These are phyloP conservation scores for Palloptera scutellata DNA, from an alignment of 2,888 invertebrate species.

Conservation along the genomic window DNA sequence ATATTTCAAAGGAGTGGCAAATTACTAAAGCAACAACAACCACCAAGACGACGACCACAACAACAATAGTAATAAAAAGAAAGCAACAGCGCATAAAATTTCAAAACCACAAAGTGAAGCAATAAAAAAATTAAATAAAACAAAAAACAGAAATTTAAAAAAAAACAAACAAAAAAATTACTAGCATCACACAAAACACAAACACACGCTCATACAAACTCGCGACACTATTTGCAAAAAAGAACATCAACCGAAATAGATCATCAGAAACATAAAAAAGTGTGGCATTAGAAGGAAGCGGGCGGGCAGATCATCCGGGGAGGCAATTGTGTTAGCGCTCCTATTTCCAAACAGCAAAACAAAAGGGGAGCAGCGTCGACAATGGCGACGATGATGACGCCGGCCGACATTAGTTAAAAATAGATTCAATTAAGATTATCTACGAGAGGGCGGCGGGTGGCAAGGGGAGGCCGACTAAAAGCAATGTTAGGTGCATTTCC, in stretches of 20 bases:
- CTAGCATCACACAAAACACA: background rate
- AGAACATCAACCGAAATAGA: constrained; percentile 48
- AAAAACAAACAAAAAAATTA: constrained; percentile 5
- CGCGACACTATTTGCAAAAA: background rate
- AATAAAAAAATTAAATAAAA: constrained; percentile 14
- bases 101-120: constrained; percentile 1
- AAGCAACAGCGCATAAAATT: background rate
- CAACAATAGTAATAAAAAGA: constrained; percentile 18
- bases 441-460: constrained; percentile 35
- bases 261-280: constrained; percentile 40
- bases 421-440: constrained; percentile 55
- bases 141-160: constrained; percentile 27
- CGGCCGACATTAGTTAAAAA: constrained; percentile 49
- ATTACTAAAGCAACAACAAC: constrained; percentile 36
- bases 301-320: constrained; percentile 25
- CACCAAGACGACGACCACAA: constrained; percentile 28
- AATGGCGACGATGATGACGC: constrained; percentile 35
- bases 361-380: constrained; percentile 1
- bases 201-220: background rate
- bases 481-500: background rate
- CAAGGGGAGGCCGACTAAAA: too few species aligned
- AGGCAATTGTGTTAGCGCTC: background rate
- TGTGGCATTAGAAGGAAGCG: constrained; percentile 38
- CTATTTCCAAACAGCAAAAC: constrained; percentile 4
- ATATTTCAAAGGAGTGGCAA: constrained; percentile 39